Percentiles rank a stretch among this genome's conserved stretches.
phyloP scores from a whole-genome alignment of 2,113 vertebrate species.

The Tor tambroides region DNA sequence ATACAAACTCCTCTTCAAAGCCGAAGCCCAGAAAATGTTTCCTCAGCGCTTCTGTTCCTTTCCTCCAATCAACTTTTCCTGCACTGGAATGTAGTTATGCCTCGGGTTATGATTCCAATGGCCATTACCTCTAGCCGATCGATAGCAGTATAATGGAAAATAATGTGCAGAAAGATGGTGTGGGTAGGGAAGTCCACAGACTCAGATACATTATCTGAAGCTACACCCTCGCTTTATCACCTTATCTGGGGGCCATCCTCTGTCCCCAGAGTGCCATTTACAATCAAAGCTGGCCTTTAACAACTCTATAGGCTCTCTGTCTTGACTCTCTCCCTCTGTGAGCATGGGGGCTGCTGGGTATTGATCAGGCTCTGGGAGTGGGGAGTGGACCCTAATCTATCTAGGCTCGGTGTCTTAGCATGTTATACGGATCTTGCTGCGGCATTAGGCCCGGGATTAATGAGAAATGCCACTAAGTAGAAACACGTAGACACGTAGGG shows the following conservation, averaged over 20 bases:
- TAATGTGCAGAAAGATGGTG: conserved; percentile 64
- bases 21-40: background rate
- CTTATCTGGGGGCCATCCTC: conserved; percentile 58
- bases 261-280: conserved; percentile 67
- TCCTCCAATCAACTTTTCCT: conserved; percentile 20
- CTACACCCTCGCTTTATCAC: conserved; percentile 63
- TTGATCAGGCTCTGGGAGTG: conserved; percentile 65
- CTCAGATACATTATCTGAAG: conserved; percentile 39
- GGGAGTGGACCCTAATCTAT: conserved; percentile 19
- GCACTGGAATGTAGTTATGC: conserved; percentile 17
- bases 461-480: conserved; percentile 17
- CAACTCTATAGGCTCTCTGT: conserved; percentile 69
- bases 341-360: conserved; percentile 57
- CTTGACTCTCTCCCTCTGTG: conserved; percentile 58
- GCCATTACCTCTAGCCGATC: conserved; percentile 62
- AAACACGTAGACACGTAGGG: background rate
- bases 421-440: conserved; percentile 14
- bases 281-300: conserved; percentile 68
- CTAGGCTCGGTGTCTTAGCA: background rate
- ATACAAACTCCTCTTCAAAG: background rate
- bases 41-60: background rate
- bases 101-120: conserved; percentile 61
- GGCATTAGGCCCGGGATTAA: conserved; percentile 15
- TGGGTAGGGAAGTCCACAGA: conserved; percentile 33
- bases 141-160: conserved; percentile 68